Evolutionary conservation across 2,113 vertebrate species (phyloP).

Genomic region (Psilopsiagon aurifrons): DNA sequence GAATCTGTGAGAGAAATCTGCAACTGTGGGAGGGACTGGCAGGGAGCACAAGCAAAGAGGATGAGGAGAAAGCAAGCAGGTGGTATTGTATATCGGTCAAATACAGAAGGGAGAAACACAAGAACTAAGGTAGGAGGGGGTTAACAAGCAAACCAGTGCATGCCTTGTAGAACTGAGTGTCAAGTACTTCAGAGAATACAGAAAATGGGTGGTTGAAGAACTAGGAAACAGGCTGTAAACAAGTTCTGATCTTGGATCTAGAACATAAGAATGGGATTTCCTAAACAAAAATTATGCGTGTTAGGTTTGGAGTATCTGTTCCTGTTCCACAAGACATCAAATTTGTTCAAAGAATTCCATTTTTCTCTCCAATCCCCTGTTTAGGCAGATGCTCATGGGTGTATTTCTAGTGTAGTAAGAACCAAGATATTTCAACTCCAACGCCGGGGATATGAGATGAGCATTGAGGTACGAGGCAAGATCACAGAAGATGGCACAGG

Average conservation of each 20-base stretch:
- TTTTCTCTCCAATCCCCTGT: not conserved
- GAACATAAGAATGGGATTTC: not conserved
- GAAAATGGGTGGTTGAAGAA: not conserved
- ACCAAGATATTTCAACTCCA: slow-evolving; percentile 75
- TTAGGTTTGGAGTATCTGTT: not conserved
- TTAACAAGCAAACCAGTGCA: not conserved
- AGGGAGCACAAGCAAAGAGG: not conserved
- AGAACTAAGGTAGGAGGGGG: not conserved
- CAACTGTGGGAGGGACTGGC: not conserved
- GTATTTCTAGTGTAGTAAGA: slow-evolving; percentile 57
- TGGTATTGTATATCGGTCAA: not conserved
- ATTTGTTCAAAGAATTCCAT: not conserved
- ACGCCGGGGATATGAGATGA: slow-evolving; percentile 65
- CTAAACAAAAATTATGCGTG: not conserved
- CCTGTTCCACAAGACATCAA: not conserved
- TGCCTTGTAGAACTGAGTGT: not conserved
- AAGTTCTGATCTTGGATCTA: not conserved
- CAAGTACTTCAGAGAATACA: not conserved
- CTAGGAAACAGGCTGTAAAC: not conserved
- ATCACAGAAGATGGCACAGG: slow-evolving; percentile 79
- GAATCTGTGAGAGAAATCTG: not conserved
- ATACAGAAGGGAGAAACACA: not conserved
- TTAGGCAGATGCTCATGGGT: slow-evolving; percentile 73
- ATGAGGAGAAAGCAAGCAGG: not conserved
- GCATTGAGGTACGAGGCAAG: slow-evolving; percentile 66